Conservation (phyloP, 2,113 vertebrate genomes). For the Odontophorus gujanensis region DNA sequence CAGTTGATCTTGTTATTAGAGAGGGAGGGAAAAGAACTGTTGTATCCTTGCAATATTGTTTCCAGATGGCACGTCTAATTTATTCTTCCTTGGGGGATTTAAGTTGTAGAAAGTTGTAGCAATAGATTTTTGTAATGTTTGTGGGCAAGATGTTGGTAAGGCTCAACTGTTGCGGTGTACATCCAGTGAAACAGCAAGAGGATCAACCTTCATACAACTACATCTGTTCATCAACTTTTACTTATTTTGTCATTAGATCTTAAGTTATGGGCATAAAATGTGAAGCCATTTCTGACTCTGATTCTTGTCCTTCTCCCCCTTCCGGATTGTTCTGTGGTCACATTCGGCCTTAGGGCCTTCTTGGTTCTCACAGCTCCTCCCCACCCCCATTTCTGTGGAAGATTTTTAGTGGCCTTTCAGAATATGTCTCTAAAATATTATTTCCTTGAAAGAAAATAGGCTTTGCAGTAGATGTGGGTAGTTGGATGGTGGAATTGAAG, state of each 20-base stretch:
- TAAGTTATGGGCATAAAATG: neutral
- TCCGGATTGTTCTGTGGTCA: neutral
- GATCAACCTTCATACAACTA: neutral
- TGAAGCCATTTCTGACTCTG: neutral
- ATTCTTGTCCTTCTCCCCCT: neutral
- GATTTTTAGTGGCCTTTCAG: neutral
- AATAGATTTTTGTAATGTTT: neutral
- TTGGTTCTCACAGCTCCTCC: neutral
- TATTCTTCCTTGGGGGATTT: neutral
- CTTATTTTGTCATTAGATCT: neutral
- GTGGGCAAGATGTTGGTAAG: neutral
- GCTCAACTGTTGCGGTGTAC: neutral
- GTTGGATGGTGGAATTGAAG: constrained; percentile 34
- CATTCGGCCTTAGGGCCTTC: neutral
- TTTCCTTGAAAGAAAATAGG: neutral
- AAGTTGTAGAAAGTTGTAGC: neutral
- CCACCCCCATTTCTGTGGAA: neutral
- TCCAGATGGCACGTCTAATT: neutral
- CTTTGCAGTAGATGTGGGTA: constrained; percentile 15
- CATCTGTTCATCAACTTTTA: neutral
- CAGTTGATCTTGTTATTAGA: neutral
- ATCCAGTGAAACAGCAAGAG: neutral
- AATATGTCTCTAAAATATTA: neutral
- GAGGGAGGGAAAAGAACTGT: neutral
- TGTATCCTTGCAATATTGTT: neutral